Evolutionary conservation across 92 coral and sea anemone genomes (phyloP).

Genomic region (Zoanthus solanderi): DNA sequence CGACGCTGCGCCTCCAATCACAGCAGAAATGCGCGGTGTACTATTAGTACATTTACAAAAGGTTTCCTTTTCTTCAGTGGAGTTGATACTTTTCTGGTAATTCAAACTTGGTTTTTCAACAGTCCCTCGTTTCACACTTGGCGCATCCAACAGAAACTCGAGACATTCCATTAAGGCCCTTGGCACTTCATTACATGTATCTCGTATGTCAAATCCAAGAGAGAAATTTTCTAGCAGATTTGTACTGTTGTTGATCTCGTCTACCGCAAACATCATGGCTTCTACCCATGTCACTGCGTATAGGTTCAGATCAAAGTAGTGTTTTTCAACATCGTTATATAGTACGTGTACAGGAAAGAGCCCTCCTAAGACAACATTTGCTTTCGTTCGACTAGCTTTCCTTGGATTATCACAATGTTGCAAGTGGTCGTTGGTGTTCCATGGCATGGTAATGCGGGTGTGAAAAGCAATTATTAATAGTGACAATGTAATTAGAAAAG

Average conservation of each 20-base stretch:
- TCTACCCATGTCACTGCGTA: conserved; percentile 93
- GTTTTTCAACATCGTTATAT: conserved; percentile 37
- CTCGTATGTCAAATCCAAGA: conserved; percentile 93
- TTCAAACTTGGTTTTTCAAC: conserved; percentile 29
- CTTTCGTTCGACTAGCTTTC: conserved; percentile 48
- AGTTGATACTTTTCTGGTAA: not conserved
- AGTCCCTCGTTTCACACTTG: conserved; percentile 25
- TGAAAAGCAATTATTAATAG: not conserved
- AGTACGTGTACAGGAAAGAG: conserved; percentile 87
- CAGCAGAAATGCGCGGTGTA: conserved; percentile 74
- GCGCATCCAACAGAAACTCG: conserved; percentile 77
- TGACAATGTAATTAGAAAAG: not conserved
- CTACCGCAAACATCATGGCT: conserved; percentile 91
- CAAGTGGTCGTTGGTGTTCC: not conserved
- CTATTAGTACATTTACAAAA: conserved; percentile 60
- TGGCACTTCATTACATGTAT: conserved; percentile 86
- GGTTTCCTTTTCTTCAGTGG: not conserved
- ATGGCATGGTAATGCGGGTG: not conserved
- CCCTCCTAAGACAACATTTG: conserved; percentile 83
- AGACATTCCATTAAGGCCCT: conserved; percentile 77
- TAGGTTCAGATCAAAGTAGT: conserved; percentile 67
- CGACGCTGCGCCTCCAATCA: conserved; percentile 96
- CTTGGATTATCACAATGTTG: conserved; percentile 66
- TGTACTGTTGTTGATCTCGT: conserved; percentile 73
- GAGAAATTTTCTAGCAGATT: conserved; percentile 59